These are phyloP conservation scores for Lepidurus arcticus DNA, from an alignment of 1,140 invertebrate species.

Conservation along the genomic window DNA sequence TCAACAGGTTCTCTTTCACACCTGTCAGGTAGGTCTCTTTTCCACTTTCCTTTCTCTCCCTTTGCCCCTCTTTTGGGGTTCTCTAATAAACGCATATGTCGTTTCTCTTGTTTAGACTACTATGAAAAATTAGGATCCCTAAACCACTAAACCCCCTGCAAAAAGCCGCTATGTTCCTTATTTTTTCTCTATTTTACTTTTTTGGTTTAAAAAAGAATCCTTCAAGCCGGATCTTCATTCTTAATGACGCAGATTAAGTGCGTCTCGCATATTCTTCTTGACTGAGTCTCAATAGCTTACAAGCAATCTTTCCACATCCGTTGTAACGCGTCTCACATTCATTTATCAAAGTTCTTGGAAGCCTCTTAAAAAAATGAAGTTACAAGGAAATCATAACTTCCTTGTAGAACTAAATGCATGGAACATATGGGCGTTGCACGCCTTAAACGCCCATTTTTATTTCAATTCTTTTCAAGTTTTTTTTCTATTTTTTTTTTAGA, in stretches of 20 bases:
- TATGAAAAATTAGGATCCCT: neutral
- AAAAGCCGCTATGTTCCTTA: neutral
- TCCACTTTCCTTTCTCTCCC: neutral
- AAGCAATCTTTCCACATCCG: neutral
- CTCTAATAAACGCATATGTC: slow-evolving; percentile 1
- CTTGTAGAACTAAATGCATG: neutral
- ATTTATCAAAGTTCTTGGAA: neutral
- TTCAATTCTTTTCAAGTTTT: neutral
- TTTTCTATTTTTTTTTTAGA: neutral
- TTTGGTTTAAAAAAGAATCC: neutral
- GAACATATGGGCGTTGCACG: neutral
- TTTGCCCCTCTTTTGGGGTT: neutral
- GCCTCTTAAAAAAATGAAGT: neutral
- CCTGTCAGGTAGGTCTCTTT: slow-evolving; percentile 13
- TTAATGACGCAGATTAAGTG: slow-evolving; percentile 1
- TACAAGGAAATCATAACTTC: slow-evolving; percentile 10
- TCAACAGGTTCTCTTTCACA: slow-evolving; percentile 18
- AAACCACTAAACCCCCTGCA: neutral
- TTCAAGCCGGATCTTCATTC: neutral
- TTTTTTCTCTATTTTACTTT: neutral
- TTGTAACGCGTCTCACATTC: neutral
- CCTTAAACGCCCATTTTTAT: neutral
- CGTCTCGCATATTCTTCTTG: neutral
- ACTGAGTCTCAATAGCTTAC: neutral
- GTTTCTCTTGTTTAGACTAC: neutral